A percentile compares a stretch with the other conserved stretches of the same genome.
phyloP scores from a whole-genome alignment of 1,140 invertebrate species.

The Hylaeus volcanicus region DNA sequence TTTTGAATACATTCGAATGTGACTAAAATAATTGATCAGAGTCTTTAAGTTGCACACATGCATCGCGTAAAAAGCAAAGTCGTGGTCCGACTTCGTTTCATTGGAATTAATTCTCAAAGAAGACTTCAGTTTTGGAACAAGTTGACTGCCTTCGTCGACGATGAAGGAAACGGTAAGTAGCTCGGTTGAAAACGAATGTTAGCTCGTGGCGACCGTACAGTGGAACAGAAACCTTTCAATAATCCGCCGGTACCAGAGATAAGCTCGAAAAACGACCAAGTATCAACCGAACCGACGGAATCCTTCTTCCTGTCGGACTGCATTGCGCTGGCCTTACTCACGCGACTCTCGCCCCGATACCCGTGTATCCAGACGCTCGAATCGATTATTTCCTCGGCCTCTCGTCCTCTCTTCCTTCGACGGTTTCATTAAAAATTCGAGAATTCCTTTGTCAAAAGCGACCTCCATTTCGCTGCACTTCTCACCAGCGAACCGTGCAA shows the following conservation, averaged over 20 bases:
- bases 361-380: constrained; percentile 12
- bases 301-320: constrained; percentile 51
- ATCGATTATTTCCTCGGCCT: constrained; percentile 4
- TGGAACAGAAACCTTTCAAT: constrained; percentile 36
- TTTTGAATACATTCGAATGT: too few relatives aligned
- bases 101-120: too few relatives aligned
- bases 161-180: too few relatives aligned
- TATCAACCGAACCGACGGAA: constrained; percentile 37
- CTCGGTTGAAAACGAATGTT: constrained; percentile 1
- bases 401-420: neutral
- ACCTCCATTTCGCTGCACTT: neutral
- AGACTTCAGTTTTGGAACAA: too few relatives aligned
- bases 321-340: constrained; percentile 49
- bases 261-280: constrained; percentile 33
- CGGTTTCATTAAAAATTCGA: neutral
- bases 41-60: too few relatives aligned
- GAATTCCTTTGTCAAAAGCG: neutral
- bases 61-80: too few relatives aligned
- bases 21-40: too few relatives aligned
- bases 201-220: neutral
- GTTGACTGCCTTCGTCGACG: too few relatives aligned
- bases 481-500: neutral
- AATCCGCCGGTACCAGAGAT: constrained; percentile 30
- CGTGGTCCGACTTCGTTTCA: too few relatives aligned
- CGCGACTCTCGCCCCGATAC: neutral